phyloP scores from a whole-genome alignment of 2,888 invertebrate genomes.

The Baccha elongata region DNA sequence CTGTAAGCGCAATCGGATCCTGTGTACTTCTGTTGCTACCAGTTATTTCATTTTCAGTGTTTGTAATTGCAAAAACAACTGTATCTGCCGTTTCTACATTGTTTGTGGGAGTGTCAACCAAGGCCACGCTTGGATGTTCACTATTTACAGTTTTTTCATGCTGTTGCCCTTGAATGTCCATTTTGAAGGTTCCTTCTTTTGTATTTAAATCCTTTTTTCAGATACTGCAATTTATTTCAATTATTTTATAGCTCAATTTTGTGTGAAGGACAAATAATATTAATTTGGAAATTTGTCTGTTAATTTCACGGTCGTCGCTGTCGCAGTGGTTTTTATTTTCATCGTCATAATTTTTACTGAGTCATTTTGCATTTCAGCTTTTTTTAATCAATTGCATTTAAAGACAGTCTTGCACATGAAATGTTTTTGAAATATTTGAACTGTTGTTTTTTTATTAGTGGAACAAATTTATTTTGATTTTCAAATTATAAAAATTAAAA shows the following conservation, averaged over 20 bases:
- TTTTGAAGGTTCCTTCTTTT: neutral
- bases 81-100: neutral
- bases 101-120: constrained; percentile 13
- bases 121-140: neutral
- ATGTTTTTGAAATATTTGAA: neutral
- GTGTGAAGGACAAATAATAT: constrained; percentile 64
- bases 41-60: neutral
- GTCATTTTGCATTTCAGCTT: constrained; percentile 47
- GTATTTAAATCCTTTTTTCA: neutral
- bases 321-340: constrained; percentile 31
- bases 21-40: neutral
- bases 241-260: constrained; percentile 52
- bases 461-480: constrained; percentile 11
- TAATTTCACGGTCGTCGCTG: constrained; percentile 55
- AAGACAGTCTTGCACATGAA: neutral
- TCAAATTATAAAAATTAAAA: neutral
- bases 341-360: constrained; percentile 51
- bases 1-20: neutral
- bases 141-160: constrained; percentile 14
- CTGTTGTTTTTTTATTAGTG: neutral
- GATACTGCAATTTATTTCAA: neutral
- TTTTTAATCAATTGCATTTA: neutral
- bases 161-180: constrained; percentile 40
- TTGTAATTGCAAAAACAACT: constrained; percentile 1
- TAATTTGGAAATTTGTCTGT: constrained; percentile 44